Conservation (phyloP, 2,797 vertebrate genomes). For the Protonibea diacanthus region DNA sequence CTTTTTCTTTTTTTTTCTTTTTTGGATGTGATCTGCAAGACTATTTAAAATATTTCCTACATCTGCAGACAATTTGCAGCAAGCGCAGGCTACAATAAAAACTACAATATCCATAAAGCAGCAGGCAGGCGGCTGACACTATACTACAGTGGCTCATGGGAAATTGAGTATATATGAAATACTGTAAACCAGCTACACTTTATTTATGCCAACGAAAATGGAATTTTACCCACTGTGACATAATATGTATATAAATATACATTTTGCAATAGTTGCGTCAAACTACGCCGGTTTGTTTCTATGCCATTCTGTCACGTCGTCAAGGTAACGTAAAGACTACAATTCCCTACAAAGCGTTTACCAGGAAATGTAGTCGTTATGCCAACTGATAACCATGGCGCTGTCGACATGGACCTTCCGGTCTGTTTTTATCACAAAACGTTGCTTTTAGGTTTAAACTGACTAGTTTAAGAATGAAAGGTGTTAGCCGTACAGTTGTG, state of each 20-base stretch:
- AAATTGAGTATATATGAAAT: constrained; percentile 33
- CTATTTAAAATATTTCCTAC: not conserved
- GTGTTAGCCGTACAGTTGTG: constrained; percentile 4
- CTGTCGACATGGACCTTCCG: constrained; percentile 65
- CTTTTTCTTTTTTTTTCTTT: too few species aligned
- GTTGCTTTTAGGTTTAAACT: constrained; percentile 31
- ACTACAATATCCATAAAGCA: constrained; percentile 59
- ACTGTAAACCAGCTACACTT: accelerated
- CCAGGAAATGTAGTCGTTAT: constrained; percentile 68
- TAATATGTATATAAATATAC: not conserved
- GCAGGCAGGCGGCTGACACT: not conserved
- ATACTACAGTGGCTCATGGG: constrained; percentile 42
- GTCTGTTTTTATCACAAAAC: constrained; percentile 38
- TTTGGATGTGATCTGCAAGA: not conserved
- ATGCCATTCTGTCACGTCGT: accelerated
- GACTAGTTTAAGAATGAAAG: constrained; percentile 68
- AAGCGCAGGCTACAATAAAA: not conserved
- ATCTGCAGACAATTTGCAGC: not conserved
- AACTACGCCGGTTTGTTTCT: not conserved
- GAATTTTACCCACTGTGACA: not conserved
- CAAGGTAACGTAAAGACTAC: constrained; percentile 59
- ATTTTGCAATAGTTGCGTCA: not conserved
- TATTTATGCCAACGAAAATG: accelerated
- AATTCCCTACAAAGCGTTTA: constrained; percentile 53
- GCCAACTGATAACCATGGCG: constrained; percentile 49